Conservation (phyloP, 1,140 invertebrate genomes). For the Drosophila kurseongensis region DNA sequence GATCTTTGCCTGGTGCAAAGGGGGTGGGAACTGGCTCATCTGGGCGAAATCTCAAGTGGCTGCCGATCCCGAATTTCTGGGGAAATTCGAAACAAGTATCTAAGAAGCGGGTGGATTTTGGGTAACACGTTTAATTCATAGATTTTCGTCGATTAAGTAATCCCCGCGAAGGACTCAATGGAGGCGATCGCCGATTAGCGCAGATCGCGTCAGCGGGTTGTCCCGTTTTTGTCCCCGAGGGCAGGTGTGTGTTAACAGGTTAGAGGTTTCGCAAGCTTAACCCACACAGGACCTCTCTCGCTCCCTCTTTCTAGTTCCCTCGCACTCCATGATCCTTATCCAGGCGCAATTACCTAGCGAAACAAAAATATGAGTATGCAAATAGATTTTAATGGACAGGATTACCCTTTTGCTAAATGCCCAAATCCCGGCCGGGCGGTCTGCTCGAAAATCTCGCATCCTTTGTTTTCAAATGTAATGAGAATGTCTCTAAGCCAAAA, state of each 20-base stretch:
- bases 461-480: slow-evolving; percentile 83
- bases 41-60: slow-evolving; percentile 58
- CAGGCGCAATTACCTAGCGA: slow-evolving; percentile 78
- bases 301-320: not conserved
- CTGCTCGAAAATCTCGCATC: slow-evolving; percentile 17
- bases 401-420: slow-evolving; percentile 83
- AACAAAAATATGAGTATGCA: slow-evolving; percentile 82
- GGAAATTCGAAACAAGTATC: slow-evolving; percentile 49
- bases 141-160: slow-evolving; percentile 79
- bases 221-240: slow-evolving; percentile 8
- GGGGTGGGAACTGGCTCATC: slow-evolving; percentile 17
- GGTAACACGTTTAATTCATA: slow-evolving; percentile 75
- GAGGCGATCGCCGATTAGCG: slow-evolving; percentile 70
- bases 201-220: slow-evolving; percentile 65
- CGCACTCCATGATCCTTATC: slow-evolving; percentile 67
- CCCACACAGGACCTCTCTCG: slow-evolving; percentile 27
- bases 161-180: slow-evolving; percentile 64
- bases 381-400: slow-evolving; percentile 82
- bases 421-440: slow-evolving; percentile 65
- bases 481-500: slow-evolving; percentile 83
- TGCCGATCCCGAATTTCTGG: slow-evolving; percentile 15
- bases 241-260: slow-evolving; percentile 64
- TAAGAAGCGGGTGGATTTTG: slow-evolving; percentile 61
- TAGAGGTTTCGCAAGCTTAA: slow-evolving; percentile 55
- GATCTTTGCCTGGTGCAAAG: slow-evolving; percentile 27